Evolutionary conservation across 1,140 invertebrate genomes (phyloP), one percentile per base, ranked within the genome.

Genomic region (Caerostris darwini): DNA sequence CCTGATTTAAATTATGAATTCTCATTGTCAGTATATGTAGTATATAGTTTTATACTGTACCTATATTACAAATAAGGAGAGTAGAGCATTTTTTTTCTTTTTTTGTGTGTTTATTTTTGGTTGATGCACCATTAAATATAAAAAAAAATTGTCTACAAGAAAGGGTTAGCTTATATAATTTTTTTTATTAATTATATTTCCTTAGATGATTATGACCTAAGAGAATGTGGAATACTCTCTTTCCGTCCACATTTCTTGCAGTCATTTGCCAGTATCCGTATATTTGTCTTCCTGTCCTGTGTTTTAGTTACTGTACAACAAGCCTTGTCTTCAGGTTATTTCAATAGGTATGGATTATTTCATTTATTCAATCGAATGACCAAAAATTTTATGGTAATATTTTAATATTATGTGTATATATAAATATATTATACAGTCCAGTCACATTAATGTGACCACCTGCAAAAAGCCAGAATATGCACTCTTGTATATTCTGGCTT

Each of bases 221-320:
- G 81, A 54, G 94, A 95, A 87, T 95, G 95, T 95, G 95, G 95
- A 53, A 87, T 95, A 12, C 94, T 95, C 53, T 95, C 94, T 86
- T 95, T 95, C 90, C 90, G 90, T 89, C 91, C 94, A 87, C 83
- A 95, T 77, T 94, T 61, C 93, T 61, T 95, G 86, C 94, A 95
- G 71, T 89, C 57, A 50, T 95, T 95, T 96, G 95, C 96, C 90
- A 96, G 95, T 92, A 96, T 97, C 86, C 97, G 98, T 97, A 97
- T 98, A 95, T 99, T 99, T 96, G 98, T 99, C 95, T 97, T 99
- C 96, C 97, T 99, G 94, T 97, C 99, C 95, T 99, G 98, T 95
- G 97, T 99, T 96, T 97, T 99, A 94, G 98, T 99, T 83, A 99
- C 98, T 94, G 96, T 99, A 88, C 98, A 99, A 95, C 98, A 98